These are phyloP conservation scores for Aulostomus chinensis DNA, from an alignment of 2,797 vertebrate species.

Conservation along the genomic window DNA sequence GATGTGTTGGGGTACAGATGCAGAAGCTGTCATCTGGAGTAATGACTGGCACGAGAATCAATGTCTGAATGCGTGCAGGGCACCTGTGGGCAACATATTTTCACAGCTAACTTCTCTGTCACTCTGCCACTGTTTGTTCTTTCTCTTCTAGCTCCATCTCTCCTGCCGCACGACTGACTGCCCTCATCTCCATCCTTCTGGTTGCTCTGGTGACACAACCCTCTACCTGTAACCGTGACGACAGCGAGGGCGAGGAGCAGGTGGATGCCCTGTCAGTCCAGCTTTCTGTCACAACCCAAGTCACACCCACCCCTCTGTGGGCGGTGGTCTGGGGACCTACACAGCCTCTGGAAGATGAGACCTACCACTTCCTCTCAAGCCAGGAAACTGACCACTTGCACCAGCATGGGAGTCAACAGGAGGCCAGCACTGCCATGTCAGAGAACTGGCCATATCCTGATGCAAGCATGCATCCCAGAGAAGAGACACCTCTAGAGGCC, in stretches of 20 bases:
- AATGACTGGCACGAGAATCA: constrained; percentile 48
- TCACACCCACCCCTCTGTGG: constrained; percentile 83
- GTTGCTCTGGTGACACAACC: constrained; percentile 68
- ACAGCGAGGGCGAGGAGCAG: constrained; percentile 67
- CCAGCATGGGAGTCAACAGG: constrained; percentile 43
- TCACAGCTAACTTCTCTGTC: constrained; percentile 50
- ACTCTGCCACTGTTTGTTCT: constrained; percentile 32
- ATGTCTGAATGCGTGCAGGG: constrained; percentile 59
- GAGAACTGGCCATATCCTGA: constrained; percentile 67
- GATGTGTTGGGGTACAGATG: constrained; percentile 40
- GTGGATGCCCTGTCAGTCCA: constrained; percentile 67
- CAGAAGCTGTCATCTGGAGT: constrained; percentile 62
- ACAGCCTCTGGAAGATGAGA: constrained; percentile 80
- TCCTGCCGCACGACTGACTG: constrained; percentile 77
- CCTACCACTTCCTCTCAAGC: constrained; percentile 77
- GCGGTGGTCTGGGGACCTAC: constrained; percentile 85
- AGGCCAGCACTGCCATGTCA: constrained; percentile 48
- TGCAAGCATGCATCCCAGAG: constrained; percentile 58
- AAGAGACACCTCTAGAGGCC: constrained; percentile 59
- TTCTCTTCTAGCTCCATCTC: constrained; percentile 79
- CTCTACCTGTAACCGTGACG: constrained; percentile 75
- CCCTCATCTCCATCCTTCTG: constrained; percentile 76
- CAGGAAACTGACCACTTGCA: constrained; percentile 73
- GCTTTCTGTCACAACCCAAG: constrained; percentile 78
- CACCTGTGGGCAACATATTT: constrained; percentile 41